Base-by-base conservation (phyloP, 2,888 invertebrate genomes). In the Artemia sinica region DNA sequence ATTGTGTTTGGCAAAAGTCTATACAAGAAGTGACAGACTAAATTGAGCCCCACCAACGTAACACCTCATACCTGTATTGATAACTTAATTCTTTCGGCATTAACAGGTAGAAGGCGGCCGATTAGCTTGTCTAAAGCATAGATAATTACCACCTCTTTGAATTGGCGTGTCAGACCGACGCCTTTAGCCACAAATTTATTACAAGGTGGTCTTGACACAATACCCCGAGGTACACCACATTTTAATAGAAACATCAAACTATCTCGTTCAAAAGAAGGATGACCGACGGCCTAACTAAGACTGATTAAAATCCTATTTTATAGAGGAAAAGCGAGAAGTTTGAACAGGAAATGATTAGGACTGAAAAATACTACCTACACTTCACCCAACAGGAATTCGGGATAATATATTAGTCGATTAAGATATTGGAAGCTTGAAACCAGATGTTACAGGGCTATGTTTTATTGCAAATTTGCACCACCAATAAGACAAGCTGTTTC, bases 31-130 rank as follows among this genome's bases (percentile, higher is more conserved):
- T 28, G 28, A 28, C 28, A 28, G 28, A 28, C 28, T 28, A 28
- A 28, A 28, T 28, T 28, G 28, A 28, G 28, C 28, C 28, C 28
- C 28, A 28, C 28, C 28, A 28, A 28, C 28, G 28, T 28, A 28
- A 28, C 28, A 28, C 28, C 28, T 28, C 28, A 28, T 28, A 28
- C 58, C 58, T 58, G 58, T 58, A 14, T 58, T 58, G 58, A 58
- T 58, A n/a, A 58, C 58, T 58, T 58, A 58, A 58, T 58, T 58
- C 58, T 14, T n/a, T 58, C 58, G 58, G 58, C 58, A 58, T 58
- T n/a, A 14, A 58, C 58, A 58, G 58, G 58, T 58, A 58, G 58
- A 58, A 58, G 58, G 58, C 58, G 58, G 58, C 14, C 58, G 58
- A 58, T 58, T 58, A 58, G 14, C 58, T 14, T 58, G 58, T 58